Percentiles rank a stretch among this genome's conserved stretches.
phyloP scores from a whole-genome alignment of 2,888 invertebrate genomes.

The Yponomeuta malinellus region DNA sequence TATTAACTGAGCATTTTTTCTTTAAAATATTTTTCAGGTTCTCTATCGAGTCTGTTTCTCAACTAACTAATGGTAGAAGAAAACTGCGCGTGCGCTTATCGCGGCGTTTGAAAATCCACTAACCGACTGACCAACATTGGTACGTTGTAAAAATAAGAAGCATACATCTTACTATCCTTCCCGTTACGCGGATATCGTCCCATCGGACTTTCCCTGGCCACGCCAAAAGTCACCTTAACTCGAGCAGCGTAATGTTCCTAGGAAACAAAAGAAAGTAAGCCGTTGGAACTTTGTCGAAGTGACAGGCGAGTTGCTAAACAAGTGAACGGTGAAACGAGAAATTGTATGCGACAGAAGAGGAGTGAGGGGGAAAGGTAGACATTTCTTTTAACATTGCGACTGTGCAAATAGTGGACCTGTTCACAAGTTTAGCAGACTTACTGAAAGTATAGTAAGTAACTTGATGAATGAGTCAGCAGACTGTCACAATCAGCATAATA shows the following conservation, averaged over 20 bases:
- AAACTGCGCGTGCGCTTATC: slow-evolving; percentile 38
- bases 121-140: slow-evolving; percentile 73
- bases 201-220: slow-evolving; percentile 33
- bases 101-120: slow-evolving; percentile 59
- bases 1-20: neutral
- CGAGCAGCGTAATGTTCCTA: slow-evolving; percentile 20
- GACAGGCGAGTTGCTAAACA: slow-evolving; percentile 61
- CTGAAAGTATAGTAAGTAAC: too few relatives aligned
- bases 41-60: slow-evolving; percentile 5
- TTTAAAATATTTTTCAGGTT: slow-evolving; percentile 16
- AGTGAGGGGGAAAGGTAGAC: slow-evolving; percentile 47
- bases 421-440: too few relatives aligned
- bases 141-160: slow-evolving; percentile 67
- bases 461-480: too few relatives aligned
- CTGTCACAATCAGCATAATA: too few relatives aligned
- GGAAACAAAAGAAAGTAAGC: slow-evolving; percentile 17
- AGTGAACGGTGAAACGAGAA: slow-evolving; percentile 76
- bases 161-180: slow-evolving; percentile 59
- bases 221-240: slow-evolving; percentile 23
- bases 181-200: slow-evolving; percentile 40
- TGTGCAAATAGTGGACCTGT: neutral
- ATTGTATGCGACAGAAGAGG: slow-evolving; percentile 61
- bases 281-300: slow-evolving; percentile 46
- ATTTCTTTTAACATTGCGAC: slow-evolving; percentile 51
- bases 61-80: neutral